A percentile compares a stretch with the other conserved stretches of the same genome.
phyloP scores from a whole-genome alignment of 2,888 invertebrate species.

The Odontothrips loti region DNA sequence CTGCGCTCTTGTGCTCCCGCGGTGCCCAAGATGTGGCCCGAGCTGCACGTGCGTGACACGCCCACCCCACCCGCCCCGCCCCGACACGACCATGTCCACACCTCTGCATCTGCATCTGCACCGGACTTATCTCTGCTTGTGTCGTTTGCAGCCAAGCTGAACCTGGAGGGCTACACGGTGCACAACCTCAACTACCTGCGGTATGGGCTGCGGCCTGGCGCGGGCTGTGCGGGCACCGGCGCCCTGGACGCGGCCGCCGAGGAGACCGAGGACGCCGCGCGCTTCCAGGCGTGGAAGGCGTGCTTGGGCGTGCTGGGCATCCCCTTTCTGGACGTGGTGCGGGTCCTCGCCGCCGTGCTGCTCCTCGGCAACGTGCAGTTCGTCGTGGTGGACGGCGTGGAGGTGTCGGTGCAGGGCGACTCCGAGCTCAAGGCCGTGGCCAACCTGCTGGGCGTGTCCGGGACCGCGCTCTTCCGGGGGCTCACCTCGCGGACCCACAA shows the following conservation, averaged over 20 bases:
- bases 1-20: too few relatives aligned
- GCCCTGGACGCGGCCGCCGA: conserved; percentile 61
- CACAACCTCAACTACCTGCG: conserved; percentile 78
- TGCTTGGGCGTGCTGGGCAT: conserved; percentile 86
- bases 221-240: background rate
- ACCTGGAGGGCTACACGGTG: conserved; percentile 79
- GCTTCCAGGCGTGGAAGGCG: conserved; percentile 90
- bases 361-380: conserved; percentile 90
- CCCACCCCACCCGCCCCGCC: too few relatives aligned
- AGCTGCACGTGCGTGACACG: too few relatives aligned
- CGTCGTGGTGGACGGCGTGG: conserved; percentile 56
- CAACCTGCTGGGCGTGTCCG: conserved; percentile 72
- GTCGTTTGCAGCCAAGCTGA: conserved; percentile 62
- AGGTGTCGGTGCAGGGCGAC: conserved; percentile 73
- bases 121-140: background rate
- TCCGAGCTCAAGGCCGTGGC: conserved; percentile 82
- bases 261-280: conserved; percentile 65
- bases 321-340: conserved; percentile 87
- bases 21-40: too few relatives aligned
- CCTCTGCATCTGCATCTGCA: too few relatives aligned
- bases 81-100: too few relatives aligned
- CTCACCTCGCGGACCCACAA: conserved; percentile 78
- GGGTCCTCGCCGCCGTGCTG: conserved; percentile 84
- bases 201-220: conserved; percentile 49
- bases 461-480: conserved; percentile 70